Percentiles rank a stretch among this genome's conserved stretches.
These are phyloP conservation scores for Drosophila antonietae DNA, from an alignment of 2,888 invertebrate species.

Conservation along the genomic window DNA sequence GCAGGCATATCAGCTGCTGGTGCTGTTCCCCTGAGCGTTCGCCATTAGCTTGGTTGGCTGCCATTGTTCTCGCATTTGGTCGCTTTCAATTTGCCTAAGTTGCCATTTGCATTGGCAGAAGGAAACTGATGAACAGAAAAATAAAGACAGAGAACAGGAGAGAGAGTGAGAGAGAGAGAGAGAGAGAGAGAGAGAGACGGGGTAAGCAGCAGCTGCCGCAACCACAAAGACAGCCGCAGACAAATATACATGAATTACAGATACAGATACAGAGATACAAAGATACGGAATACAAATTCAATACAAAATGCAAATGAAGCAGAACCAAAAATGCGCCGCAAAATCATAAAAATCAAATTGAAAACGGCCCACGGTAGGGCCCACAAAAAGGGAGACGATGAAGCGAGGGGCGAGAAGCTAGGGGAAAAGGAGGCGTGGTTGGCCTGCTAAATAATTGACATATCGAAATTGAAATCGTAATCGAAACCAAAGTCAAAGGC, in stretches of 20 bases:
- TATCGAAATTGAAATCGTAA: constrained; percentile 50
- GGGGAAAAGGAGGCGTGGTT: too few species aligned
- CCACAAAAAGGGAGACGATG: not conserved
- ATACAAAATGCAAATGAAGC: constrained; percentile 78
- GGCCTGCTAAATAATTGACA: constrained; percentile 56
- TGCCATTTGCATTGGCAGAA: constrained; percentile 54
- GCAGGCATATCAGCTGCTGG: constrained; percentile 18
- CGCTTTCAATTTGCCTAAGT: constrained; percentile 76
- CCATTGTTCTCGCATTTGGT: constrained; percentile 51
- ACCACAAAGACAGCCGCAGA: constrained; percentile 57
- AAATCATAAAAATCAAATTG: constrained; percentile 75
- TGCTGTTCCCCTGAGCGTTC: constrained; percentile 14
- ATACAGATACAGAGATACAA: constrained; percentile 24
- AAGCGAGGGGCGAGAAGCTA: not conserved
- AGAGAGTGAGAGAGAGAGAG: constrained; percentile 6
- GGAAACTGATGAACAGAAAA: not conserved
- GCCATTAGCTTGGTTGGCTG: constrained; percentile 37
- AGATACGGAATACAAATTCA: constrained; percentile 54
- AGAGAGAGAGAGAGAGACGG: not conserved
- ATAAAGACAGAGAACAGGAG: not conserved
- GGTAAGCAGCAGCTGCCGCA: constrained; percentile 60
- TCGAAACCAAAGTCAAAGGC: constrained; percentile 49
- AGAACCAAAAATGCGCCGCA: constrained; percentile 55
- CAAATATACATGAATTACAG: constrained; percentile 54
- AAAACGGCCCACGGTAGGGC: constrained; percentile 53